Percentiles rank a stretch among this genome's conserved stretches.
Conservation (phyloP, 2,888 invertebrate species). For the Germaria angustata region DNA sequence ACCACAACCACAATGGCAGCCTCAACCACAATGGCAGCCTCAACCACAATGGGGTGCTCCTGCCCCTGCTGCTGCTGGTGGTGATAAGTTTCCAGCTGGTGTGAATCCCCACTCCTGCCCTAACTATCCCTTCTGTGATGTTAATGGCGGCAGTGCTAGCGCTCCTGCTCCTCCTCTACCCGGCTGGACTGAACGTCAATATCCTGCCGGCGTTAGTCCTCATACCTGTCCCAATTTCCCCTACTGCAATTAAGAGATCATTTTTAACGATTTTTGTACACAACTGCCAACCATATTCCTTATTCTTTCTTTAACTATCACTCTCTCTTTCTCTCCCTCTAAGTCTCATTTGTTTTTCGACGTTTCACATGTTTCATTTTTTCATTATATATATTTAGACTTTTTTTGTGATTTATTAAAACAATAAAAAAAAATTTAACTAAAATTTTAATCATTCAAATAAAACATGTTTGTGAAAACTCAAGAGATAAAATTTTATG, state of each 20-base stretch:
- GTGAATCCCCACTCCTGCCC: slow-evolving; percentile 81
- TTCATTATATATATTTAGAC: not conserved
- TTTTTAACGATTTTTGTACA: not conserved
- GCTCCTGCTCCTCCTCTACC: slow-evolving; percentile 79
- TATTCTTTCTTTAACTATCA: not conserved
- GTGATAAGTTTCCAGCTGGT: slow-evolving; percentile 80
- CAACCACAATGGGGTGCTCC: slow-evolving; percentile 74
- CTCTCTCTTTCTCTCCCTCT: not conserved
- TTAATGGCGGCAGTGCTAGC: slow-evolving; percentile 75
- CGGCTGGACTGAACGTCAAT: slow-evolving; percentile 80
- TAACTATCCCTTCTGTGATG: slow-evolving; percentile 82
- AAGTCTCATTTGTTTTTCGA: too few relatives aligned
- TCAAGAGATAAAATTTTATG: slow-evolving; percentile 34
- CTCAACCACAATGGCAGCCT: slow-evolving; percentile 69
- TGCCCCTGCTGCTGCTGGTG: slow-evolving; percentile 74
- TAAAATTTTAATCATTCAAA: slow-evolving; percentile 31
- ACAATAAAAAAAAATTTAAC: slow-evolving; percentile 19
- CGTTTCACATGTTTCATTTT: slow-evolving; percentile 4
- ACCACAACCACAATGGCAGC: slow-evolving; percentile 69
- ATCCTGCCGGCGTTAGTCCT: slow-evolving; percentile 80
- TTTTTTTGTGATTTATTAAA: slow-evolving; percentile 1
- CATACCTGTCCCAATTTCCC: slow-evolving; percentile 81
- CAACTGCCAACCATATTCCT: slow-evolving; percentile 10
- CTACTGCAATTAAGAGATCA: slow-evolving; percentile 77
- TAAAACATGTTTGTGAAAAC: slow-evolving; percentile 43